phyloP scores from a whole-genome alignment of 2,888 invertebrate species.

The Thecocarcelia acutangulata region DNA sequence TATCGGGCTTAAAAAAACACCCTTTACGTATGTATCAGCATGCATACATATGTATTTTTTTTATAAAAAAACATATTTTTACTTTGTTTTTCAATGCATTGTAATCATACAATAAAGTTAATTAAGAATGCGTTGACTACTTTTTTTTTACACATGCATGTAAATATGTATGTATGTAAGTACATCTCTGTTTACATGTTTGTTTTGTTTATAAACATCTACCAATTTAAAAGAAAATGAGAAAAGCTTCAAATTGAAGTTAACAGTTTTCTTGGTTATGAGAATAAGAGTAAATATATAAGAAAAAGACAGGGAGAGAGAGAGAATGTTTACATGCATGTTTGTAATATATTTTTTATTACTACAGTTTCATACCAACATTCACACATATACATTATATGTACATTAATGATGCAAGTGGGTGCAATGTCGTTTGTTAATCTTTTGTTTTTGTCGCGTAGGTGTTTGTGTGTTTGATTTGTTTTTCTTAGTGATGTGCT shows the following conservation, averaged over 20 bases:
- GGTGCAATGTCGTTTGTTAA: constrained; percentile 56
- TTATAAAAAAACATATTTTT: not conserved
- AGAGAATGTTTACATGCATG: not conserved
- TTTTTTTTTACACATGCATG: not conserved
- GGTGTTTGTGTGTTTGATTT: constrained; percentile 29
- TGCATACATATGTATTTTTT: constrained; percentile 18
- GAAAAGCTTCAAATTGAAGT: constrained; percentile 11
- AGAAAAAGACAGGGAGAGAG: not conserved
- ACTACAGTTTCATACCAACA: not conserved
- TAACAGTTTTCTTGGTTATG: constrained; percentile 14
- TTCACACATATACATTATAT: constrained; percentile 3
- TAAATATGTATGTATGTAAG: not conserved
- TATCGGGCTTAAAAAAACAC: too few relatives aligned
- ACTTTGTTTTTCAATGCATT: not conserved
- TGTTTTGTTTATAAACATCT: constrained; percentile 21
- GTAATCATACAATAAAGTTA: constrained; percentile 1
- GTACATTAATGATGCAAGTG: constrained; percentile 44
- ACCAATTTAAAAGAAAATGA: not conserved
- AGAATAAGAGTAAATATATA: not conserved
- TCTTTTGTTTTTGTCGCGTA: constrained; percentile 17
- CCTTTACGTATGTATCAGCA: not conserved
- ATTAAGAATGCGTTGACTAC: constrained; percentile 1
- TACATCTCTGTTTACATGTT: not conserved
- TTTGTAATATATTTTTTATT: not conserved
- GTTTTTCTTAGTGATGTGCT: constrained; percentile 35